phyloP scores from a whole-genome alignment of 2,797 vertebrate species.

The Labeo calbasu region DNA sequence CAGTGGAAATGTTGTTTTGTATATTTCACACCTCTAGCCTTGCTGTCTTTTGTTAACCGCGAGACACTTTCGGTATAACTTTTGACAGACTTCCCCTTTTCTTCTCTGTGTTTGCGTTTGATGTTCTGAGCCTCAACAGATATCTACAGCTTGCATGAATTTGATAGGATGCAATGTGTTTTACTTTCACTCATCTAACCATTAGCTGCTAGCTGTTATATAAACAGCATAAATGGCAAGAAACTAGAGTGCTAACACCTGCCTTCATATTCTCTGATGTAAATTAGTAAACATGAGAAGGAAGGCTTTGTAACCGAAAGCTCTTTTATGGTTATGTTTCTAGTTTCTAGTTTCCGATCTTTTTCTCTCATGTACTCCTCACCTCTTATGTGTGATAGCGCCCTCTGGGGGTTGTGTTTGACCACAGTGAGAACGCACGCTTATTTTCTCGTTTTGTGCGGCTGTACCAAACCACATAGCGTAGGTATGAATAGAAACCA shows the following conservation, averaged over 20 bases:
- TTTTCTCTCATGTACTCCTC: background rate
- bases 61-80: conserved; percentile 13
- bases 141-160: background rate
- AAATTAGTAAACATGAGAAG: conserved; percentile 6
- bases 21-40: conserved; percentile 28
- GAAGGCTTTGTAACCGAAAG: background rate
- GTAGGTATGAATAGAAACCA: conserved; percentile 56
- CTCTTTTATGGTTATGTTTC: conserved; percentile 1
- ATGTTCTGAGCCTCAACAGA: conserved; percentile 41
- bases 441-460: conserved; percentile 41
- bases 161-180: background rate
- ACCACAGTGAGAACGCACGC: conserved; percentile 40
- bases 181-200: background rate
- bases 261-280: background rate
- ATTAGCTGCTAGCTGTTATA: conserved; percentile 5
- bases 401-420: conserved; percentile 49
- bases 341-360: background rate
- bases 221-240: background rate
- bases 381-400: conserved; percentile 13
- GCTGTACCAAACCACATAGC: conserved; percentile 23
- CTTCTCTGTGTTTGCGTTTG: conserved; percentile 2
- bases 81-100: conserved; percentile 34
- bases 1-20: conserved; percentile 9
- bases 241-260: background rate
- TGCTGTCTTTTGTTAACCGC: conserved; percentile 17